These are phyloP conservation scores for Nomada ruficornis DNA, from an alignment of 2,888 invertebrate genomes.

Conservation along the genomic window DNA sequence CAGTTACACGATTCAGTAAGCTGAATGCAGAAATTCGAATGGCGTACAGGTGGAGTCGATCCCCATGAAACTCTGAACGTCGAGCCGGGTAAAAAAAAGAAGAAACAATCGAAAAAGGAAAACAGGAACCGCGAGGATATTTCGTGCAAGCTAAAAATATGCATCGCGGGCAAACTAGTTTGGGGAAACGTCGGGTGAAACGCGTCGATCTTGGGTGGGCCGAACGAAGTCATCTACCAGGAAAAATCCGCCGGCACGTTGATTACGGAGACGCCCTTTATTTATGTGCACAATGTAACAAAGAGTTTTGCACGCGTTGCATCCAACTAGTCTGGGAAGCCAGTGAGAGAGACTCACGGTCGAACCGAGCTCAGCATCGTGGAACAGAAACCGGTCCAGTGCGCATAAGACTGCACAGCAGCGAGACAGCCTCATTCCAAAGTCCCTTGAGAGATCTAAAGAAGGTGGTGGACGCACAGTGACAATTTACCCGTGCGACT, in stretches of 20 bases:
- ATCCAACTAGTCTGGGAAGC: conserved; percentile 43
- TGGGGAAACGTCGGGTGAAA: not conserved
- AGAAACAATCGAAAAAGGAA: not conserved
- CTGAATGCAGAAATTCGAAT: not conserved
- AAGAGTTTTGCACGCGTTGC: conserved; percentile 28
- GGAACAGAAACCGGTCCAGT: conserved; percentile 67
- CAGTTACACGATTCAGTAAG: conserved; percentile 16
- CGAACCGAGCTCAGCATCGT: conserved; percentile 50
- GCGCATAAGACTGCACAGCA: conserved; percentile 49
- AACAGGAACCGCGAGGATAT: not conserved
- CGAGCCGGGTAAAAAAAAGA: not conserved
- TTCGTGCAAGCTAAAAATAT: conserved; percentile 23
- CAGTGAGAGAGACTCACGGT: conserved; percentile 14
- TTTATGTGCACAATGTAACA: conserved; percentile 35
- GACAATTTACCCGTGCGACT: conserved; percentile 43
- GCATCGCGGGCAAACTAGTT: conserved; percentile 22
- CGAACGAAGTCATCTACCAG: conserved; percentile 9
- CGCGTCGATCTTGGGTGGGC: conserved; percentile 6
- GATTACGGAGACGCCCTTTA: conserved; percentile 42
- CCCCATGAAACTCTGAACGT: conserved; percentile 1
- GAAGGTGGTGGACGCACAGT: conserved; percentile 30
- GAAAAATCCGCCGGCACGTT: conserved; percentile 24
- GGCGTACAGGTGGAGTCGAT: not conserved
- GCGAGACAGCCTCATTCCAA: conserved; percentile 47
- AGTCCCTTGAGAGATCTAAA: conserved; percentile 43